Conservation (phyloP, 2,113 vertebrate species). For the Microtus montanus region DNA sequence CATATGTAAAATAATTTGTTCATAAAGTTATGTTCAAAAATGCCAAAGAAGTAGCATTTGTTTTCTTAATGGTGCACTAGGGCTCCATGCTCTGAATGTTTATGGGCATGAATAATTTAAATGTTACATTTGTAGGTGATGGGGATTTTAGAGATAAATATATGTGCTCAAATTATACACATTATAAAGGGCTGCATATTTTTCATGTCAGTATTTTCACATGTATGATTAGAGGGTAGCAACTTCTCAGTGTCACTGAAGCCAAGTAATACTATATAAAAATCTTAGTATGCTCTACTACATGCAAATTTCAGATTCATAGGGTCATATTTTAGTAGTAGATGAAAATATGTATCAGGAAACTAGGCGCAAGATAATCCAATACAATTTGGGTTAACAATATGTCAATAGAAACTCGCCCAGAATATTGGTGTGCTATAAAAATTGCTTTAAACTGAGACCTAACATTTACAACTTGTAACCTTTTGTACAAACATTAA, state of each 20-base stretch:
- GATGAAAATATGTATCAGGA: neutral
- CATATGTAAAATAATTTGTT: constrained; percentile 42
- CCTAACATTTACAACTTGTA: neutral
- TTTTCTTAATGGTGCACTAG: constrained; percentile 47
- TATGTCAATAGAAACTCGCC: neutral
- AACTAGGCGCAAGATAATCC: neutral
- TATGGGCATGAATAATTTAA: constrained; percentile 64
- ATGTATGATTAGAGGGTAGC: neutral
- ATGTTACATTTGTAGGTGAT: constrained; percentile 38
- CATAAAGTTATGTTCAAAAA: constrained; percentile 49
- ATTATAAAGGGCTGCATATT: constrained; percentile 30
- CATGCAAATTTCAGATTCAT: neutral
- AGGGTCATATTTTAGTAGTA: neutral
- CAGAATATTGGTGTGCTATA: neutral
- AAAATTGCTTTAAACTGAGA: neutral
- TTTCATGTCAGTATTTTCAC: neutral
- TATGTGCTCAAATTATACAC: neutral
- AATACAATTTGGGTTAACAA: neutral
- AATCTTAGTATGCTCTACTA: neutral
- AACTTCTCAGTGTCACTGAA: constrained; percentile 29
- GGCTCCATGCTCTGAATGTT: constrained; percentile 36
- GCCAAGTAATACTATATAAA: neutral
- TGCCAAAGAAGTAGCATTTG: constrained; percentile 18
- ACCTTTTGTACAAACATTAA: neutral
- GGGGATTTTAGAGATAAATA: constrained; percentile 44